Percentiles rank a stretch among this genome's conserved stretches.
Evolutionary conservation across 2,888 invertebrate genomes (phyloP).

Genomic region (Andrena trimmerana): DNA sequence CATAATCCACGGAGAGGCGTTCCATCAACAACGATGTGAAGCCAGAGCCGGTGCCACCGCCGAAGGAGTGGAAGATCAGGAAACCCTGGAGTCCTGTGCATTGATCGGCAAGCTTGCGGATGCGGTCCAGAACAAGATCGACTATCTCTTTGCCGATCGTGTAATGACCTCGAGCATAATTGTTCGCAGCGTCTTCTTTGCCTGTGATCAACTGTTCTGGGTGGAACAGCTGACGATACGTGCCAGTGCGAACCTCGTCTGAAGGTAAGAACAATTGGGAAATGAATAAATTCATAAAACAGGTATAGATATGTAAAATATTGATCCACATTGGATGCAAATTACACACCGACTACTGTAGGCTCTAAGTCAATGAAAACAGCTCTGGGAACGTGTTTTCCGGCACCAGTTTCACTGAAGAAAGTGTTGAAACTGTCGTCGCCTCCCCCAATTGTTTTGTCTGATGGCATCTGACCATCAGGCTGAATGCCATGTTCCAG

Average conservation of each 20-base stretch:
- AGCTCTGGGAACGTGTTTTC: constrained; percentile 97
- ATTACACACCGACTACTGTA: constrained; percentile 91
- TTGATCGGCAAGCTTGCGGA: constrained; percentile 95
- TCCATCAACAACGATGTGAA: constrained; percentile 98
- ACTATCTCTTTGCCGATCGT: constrained; percentile 98
- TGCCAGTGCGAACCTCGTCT: constrained; percentile 96
- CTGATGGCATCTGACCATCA: constrained; percentile 97
- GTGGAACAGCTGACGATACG: constrained; percentile 98
- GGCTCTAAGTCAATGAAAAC: constrained; percentile 98
- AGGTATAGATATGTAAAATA: background rate
- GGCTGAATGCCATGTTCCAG: constrained; percentile 96
- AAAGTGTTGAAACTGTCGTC: constrained; percentile 98
- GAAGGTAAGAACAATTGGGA: constrained; percentile 46
- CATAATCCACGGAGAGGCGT: constrained; percentile 97
- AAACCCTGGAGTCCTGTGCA: constrained; percentile 97
- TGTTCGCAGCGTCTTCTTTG: constrained; percentile 99
- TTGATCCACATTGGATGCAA: background rate
- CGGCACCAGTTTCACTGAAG: constrained; percentile 97
- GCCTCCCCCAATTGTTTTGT: constrained; percentile 95
- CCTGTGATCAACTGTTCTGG: constrained; percentile 98
- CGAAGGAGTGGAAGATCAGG: constrained; percentile 98
- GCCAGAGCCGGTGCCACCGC: constrained; percentile 97
- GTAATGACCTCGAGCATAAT: constrained; percentile 99
- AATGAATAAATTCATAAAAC: background rate
- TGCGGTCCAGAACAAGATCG: constrained; percentile 94